Conservation (phyloP, 2,797 vertebrate species). For the Argentina silus region DNA sequence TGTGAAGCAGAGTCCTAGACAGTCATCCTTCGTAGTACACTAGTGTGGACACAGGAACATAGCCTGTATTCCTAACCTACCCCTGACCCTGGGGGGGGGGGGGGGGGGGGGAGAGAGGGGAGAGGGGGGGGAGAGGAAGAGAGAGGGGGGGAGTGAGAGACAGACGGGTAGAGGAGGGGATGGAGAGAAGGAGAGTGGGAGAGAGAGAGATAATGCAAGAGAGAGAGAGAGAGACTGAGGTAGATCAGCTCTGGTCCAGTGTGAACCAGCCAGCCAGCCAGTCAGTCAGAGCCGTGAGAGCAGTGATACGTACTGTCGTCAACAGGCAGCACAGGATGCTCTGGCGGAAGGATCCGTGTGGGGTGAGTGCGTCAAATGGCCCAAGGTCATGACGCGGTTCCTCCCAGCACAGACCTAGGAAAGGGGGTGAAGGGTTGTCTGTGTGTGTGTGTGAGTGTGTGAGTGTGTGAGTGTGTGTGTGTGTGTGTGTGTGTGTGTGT, state of each 20-base stretch:
- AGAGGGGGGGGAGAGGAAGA: too few species aligned
- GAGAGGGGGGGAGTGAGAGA: too few species aligned
- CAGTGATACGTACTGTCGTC: not conserved
- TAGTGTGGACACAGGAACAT: too few species aligned
- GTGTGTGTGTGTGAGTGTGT: not conserved
- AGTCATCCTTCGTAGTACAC: too few species aligned
- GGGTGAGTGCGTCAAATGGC: slow-evolving; percentile 50
- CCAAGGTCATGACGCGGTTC: slow-evolving; percentile 65
- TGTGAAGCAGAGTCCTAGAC: too few species aligned
- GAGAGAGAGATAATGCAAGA: too few species aligned
- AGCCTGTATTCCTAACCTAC: not conserved
- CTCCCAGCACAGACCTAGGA: slow-evolving; percentile 30
- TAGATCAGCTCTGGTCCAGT: not conserved
- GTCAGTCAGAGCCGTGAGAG: not conserved
- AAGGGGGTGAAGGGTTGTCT: not conserved
- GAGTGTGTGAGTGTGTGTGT: not conserved
- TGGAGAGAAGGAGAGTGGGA: too few species aligned
- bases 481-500: not conserved
- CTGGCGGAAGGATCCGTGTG: slow-evolving; percentile 55
- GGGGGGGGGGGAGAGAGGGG: too few species aligned
- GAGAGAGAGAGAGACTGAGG: not conserved
- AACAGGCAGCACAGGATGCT: slow-evolving; percentile 54
- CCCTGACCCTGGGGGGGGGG: not conserved
- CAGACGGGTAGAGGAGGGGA: too few species aligned
- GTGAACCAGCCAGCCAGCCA: not conserved